A percentile compares a stretch with the other conserved stretches of the same genome.
Conservation (phyloP, 2,888 invertebrate genomes). For the Cordilura impudica region DNA sequence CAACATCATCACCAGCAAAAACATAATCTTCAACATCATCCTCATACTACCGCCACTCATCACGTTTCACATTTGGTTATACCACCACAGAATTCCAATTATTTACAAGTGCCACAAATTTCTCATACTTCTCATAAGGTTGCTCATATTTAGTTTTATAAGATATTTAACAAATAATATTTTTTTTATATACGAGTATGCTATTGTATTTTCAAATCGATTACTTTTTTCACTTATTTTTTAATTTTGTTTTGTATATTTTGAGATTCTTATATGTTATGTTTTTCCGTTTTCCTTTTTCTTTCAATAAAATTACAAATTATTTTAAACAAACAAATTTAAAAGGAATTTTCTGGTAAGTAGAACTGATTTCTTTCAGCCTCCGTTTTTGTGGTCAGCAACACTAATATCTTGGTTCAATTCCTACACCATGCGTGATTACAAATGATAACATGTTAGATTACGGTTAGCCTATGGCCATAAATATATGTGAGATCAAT, state of each 20-base stretch:
- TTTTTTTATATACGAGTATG: too few relatives aligned
- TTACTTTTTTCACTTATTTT: conserved; percentile 23
- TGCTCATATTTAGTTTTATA: conserved; percentile 67
- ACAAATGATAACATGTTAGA: too few relatives aligned
- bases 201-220: conserved; percentile 20
- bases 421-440: too few relatives aligned
- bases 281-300: neutral
- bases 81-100: conserved; percentile 74
- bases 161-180: conserved; percentile 34
- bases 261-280: conserved; percentile 20
- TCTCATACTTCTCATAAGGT: conserved; percentile 65
- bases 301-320: neutral
- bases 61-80: conserved; percentile 71
- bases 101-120: conserved; percentile 70
- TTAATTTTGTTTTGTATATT: conserved; percentile 31
- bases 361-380: too few relatives aligned
- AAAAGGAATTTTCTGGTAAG: too few relatives aligned
- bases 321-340: neutral
- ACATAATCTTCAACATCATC: conserved; percentile 24
- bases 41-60: conserved; percentile 51
- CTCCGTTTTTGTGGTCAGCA: too few relatives aligned
- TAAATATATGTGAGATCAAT: too few relatives aligned
- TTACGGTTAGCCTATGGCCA: too few relatives aligned
- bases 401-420: too few relatives aligned
- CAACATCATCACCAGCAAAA: conserved; percentile 30